A percentile compares a stretch with the other conserved stretches of the same genome.
phyloP scores from a whole-genome alignment of 2,113 vertebrate species.

The Eidolon helvum region DNA sequence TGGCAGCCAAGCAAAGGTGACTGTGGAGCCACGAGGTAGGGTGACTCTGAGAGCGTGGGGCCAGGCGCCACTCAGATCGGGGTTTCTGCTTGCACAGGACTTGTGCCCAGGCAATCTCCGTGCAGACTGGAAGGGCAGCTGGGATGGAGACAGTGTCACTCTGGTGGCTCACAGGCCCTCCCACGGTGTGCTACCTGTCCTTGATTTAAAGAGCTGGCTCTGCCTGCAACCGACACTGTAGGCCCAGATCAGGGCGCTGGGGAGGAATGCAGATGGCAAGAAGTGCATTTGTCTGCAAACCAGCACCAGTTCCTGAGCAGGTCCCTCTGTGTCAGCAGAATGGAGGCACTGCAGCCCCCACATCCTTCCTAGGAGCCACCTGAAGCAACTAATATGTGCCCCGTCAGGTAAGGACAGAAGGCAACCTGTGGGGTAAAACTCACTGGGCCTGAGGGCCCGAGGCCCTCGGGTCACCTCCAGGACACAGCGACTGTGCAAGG shows the following conservation, averaged over 20 bases:
- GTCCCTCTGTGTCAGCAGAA: not conserved
- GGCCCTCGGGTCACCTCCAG: not conserved
- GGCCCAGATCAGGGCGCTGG: not conserved
- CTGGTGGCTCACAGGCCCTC: not conserved
- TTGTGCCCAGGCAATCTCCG: not conserved
- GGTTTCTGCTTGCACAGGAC: not conserved
- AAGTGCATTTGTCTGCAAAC: not conserved
- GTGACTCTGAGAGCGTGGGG: not conserved
- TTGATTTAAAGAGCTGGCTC: conserved; percentile 63
- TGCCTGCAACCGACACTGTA: not conserved
- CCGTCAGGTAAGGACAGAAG: not conserved
- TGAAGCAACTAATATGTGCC: not conserved
- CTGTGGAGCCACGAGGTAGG: too few species aligned
- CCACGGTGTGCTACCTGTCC: not conserved
- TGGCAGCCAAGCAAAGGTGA: not conserved
- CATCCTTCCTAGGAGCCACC: not conserved
- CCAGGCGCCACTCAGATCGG: not conserved
- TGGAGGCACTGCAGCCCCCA: not conserved
- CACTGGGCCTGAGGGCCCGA: not conserved
- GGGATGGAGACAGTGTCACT: not conserved
- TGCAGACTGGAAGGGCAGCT: not conserved
- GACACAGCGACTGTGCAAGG: not conserved
- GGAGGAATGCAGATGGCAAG: not conserved
- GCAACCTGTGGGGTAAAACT: not conserved
- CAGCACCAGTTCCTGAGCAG: not conserved